phyloP scores from a whole-genome alignment of 2,888 invertebrate species.

The Mimas tiliae region DNA sequence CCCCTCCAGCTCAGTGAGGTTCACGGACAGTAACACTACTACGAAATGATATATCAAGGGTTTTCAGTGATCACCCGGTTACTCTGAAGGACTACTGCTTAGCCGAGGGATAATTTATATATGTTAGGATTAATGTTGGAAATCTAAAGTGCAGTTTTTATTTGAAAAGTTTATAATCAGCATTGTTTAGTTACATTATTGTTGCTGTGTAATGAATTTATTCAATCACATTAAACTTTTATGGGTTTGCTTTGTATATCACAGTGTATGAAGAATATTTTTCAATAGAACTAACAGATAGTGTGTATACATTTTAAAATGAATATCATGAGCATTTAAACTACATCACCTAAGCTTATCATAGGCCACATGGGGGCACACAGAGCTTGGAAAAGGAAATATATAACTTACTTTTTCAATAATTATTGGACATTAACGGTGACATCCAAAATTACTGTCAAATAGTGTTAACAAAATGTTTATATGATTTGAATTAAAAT shows the following conservation, averaged over 20 bases:
- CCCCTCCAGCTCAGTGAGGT: constrained; percentile 56
- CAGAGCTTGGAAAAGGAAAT: too few species aligned
- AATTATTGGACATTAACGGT: too few species aligned
- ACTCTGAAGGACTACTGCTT: constrained; percentile 17
- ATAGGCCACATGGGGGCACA: too few species aligned
- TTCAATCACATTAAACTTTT: not conserved
- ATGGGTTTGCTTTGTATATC: not conserved
- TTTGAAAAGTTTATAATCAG: not conserved
- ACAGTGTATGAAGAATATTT: too few species aligned
- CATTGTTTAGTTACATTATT: not conserved
- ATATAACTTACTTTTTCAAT: too few species aligned
- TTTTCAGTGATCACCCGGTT: not conserved
- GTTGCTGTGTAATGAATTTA: not conserved
- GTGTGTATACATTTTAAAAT: not conserved
- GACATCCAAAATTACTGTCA: too few species aligned
- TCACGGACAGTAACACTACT: not conserved
- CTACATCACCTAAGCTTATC: too few species aligned
- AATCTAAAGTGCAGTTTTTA: constrained; percentile 7
- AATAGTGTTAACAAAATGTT: too few species aligned
- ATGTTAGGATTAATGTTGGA: not conserved
- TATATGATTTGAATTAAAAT: too few species aligned
- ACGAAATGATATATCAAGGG: constrained; percentile 1
- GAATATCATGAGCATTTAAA: too few species aligned
- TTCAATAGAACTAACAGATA: too few species aligned
- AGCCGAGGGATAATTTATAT: constrained; percentile 3